These are phyloP conservation scores for Episyrphus balteatus DNA, from an alignment of 1,140 invertebrate species.

Conservation along the genomic window DNA sequence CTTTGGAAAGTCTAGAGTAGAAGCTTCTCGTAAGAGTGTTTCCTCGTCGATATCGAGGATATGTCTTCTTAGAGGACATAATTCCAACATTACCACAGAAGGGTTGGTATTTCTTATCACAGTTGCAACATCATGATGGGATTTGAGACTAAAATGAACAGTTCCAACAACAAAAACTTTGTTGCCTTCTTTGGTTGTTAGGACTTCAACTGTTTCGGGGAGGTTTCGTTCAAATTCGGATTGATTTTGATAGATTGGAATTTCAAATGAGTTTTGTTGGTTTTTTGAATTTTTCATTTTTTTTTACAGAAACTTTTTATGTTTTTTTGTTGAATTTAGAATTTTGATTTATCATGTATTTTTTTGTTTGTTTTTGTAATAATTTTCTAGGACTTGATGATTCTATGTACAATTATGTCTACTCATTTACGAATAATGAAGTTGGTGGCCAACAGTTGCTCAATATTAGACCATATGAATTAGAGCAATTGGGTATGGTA, in stretches of 20 bases:
- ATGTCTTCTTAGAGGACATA: conserved; percentile 70
- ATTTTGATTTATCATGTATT: conserved; percentile 1
- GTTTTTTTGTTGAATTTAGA: no score
- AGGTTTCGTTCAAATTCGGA: conserved; percentile 49
- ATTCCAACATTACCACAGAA: conserved; percentile 82
- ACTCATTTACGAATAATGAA: conserved; percentile 66
- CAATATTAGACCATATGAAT: conserved; percentile 70
- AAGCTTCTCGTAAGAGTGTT: conserved; percentile 70
- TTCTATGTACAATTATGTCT: conserved; percentile 66
- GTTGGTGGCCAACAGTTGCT: conserved; percentile 74
- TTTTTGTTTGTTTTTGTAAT: background rate
- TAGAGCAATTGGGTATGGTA: conserved; percentile 71
- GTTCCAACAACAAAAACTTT: conserved; percentile 89
- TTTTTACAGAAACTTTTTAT: no score
- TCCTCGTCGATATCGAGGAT: conserved; percentile 83
- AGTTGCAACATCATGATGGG: conserved; percentile 75
- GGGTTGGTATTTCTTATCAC: conserved; percentile 78
- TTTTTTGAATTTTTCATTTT: no score
- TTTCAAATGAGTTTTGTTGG: no score
- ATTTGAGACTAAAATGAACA: conserved; percentile 81
- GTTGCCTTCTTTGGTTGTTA: conserved; percentile 60
- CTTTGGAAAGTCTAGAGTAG: conserved; percentile 64
- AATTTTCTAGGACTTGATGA: conserved; percentile 61
- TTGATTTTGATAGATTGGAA: background rate
- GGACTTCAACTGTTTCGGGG: conserved; percentile 69